These are phyloP conservation scores for Himalopsyche kuldschensis DNA, from an alignment of 2,888 invertebrate species.

Conservation along the genomic window DNA sequence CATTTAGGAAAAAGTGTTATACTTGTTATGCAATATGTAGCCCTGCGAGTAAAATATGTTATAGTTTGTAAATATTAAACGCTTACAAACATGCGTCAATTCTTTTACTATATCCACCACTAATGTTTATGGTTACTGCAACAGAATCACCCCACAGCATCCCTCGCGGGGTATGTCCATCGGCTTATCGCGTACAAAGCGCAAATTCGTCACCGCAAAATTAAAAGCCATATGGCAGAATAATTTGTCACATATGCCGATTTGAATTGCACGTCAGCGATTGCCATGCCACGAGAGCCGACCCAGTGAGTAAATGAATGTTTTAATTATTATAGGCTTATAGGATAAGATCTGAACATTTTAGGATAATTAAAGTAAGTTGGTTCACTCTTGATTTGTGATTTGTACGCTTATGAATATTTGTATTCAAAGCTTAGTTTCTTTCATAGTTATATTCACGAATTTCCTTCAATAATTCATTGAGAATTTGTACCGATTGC, in stretches of 20 bases:
- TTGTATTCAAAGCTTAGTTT: no score
- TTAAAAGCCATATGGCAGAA: conserved; percentile 52
- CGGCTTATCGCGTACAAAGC: conserved; percentile 38
- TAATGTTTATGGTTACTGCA: not conserved
- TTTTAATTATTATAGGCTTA: not conserved
- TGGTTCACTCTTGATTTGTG: no score
- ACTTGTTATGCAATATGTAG: no score
- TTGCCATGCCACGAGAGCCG: not conserved
- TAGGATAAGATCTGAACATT: not conserved
- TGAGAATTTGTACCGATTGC: no score
- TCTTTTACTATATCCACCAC: not conserved
- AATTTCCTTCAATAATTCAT: no score
- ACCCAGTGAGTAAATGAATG: not conserved
- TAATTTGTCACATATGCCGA: conserved; percentile 38
- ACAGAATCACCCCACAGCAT: not conserved
- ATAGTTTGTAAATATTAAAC: not conserved
- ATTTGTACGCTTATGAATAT: no score
- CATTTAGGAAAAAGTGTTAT: no score
- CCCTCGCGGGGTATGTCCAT: not conserved
- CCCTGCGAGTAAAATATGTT: not conserved
- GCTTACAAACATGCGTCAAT: not conserved
- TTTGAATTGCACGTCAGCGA: not conserved
- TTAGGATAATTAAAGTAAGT: not conserved
- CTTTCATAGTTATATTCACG: no score
- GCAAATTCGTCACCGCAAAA: conserved; percentile 40